Evolutionary conservation across 2,113 vertebrate species (phyloP).

Genomic region (Vombatus ursinus): DNA sequence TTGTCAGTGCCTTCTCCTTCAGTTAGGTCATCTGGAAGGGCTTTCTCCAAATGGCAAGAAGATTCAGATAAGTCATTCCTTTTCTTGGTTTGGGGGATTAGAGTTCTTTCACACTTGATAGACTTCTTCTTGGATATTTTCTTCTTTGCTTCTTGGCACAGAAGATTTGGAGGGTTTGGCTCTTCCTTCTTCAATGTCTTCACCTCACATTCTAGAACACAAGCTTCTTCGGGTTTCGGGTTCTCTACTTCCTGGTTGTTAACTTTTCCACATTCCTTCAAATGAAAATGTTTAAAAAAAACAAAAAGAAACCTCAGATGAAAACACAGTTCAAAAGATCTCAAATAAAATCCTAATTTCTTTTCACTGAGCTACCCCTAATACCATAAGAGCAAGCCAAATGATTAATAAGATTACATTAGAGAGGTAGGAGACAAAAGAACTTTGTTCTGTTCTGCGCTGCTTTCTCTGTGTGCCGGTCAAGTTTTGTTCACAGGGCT

Average conservation of each 20-base stretch:
- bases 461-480: slow-evolving; percentile 11
- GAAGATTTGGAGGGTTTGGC: slow-evolving; percentile 36
- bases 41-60: slow-evolving; percentile 56
- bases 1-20: slow-evolving; percentile 1
- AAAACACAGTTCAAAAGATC: slow-evolving; percentile 37
- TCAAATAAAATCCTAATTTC: slow-evolving; percentile 39
- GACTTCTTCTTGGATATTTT: slow-evolving; percentile 45
- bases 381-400: neutral
- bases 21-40: slow-evolving; percentile 57
- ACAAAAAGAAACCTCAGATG: slow-evolving; percentile 40
- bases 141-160: slow-evolving; percentile 62
- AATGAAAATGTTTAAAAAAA: slow-evolving; percentile 63
- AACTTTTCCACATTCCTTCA: slow-evolving; percentile 79
- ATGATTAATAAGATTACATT: slow-evolving; percentile 15
- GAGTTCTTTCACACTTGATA: slow-evolving; percentile 36
- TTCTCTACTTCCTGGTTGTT: slow-evolving; percentile 71
- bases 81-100: slow-evolving; percentile 59
- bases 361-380: slow-evolving; percentile 26
- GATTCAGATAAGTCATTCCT: slow-evolving; percentile 42
- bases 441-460: neutral
- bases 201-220: slow-evolving; percentile 44
- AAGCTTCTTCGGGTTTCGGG: slow-evolving; percentile 38
- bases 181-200: slow-evolving; percentile 63
- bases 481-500: slow-evolving; percentile 18
- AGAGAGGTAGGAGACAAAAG: slow-evolving; percentile 22